Conservation (phyloP, 2,888 invertebrate genomes). For the Slavum lentiscoides region DNA sequence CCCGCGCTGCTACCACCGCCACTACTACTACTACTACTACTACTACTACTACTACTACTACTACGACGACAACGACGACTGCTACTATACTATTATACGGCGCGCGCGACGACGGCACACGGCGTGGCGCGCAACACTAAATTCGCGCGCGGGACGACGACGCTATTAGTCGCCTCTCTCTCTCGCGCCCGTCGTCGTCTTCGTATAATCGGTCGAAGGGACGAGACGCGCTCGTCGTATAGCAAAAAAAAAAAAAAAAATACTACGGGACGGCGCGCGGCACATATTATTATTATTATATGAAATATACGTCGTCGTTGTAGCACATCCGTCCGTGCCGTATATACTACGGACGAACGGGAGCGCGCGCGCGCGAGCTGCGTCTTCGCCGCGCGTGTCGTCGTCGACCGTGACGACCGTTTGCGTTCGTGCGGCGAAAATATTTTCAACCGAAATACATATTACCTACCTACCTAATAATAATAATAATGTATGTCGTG, state of each 20-base stretch:
- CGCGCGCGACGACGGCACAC: slow-evolving; percentile 13
- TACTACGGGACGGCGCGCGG: neutral
- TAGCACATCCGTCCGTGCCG: neutral
- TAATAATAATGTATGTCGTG: neutral
- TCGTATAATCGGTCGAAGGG: slow-evolving; percentile 16
- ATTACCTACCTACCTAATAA: neutral
- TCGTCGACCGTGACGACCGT: neutral
- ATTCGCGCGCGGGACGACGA: slow-evolving; percentile 31
- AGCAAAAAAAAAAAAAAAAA: too few relatives aligned
- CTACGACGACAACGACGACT: too few relatives aligned
- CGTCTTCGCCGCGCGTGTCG: neutral
- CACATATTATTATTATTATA: too few relatives aligned
- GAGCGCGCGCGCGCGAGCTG: neutral
- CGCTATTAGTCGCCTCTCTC: slow-evolving; percentile 13
- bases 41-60: too few relatives aligned
- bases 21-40: too few relatives aligned
- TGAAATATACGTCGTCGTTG: too few relatives aligned
- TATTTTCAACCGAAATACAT: neutral
- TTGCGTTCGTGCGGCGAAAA: neutral
- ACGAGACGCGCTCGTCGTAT: slow-evolving; percentile 1
- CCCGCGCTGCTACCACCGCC: too few relatives aligned
- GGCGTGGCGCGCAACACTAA: slow-evolving; percentile 29
- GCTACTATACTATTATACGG: neutral
- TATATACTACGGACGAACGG: neutral
- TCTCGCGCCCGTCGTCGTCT: slow-evolving; percentile 1